Evolutionary conservation across 2,113 vertebrate species (phyloP), one percentile per base, ranked within the genome.

Genomic region (Odontesthes bonariensis): DNA sequence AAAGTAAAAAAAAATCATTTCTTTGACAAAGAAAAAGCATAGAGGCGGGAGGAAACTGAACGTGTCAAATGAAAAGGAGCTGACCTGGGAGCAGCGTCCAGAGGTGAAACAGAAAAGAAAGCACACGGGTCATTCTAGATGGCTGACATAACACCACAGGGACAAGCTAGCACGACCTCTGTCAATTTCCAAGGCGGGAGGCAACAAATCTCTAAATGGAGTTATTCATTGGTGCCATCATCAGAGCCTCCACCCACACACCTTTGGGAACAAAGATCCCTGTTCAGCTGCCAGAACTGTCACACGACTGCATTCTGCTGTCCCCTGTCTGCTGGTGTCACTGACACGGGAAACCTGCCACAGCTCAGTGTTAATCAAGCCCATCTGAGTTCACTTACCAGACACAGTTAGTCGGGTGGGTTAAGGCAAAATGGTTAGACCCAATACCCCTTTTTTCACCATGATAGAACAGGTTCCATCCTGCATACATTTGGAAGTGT

Each of bases 171-270:
- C 35, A 33, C 13, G 63, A 81, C 47, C 73, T 60, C 73, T 52
- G 67, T 75, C 75, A 69, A 40, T 11, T 23, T 22, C 62, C 54
- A 47, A 57, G 64, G 32, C 31, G 12, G 23, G 57, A 58, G 62
- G 52, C 70, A 75, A 59, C 61, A 51, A 68, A 75, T 69, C 62
- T 59, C 53, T 86, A 82, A 89, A 91, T 81, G 66, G 83, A 67
- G 61, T 52, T 57, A 86, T 89, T 92, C 81, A 91, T 63, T 19
- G 44, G 64, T 59, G 63, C 69, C 42, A 69, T 85, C 84, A 84
- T 81, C 78, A 54, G 65, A n/a, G 64, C 75, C 74, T 85, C 81
- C 75, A 49, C 61, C 44, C 79, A 69, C 59, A 63, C 75, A 84
- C 61, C 81, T 77, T 47, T 57, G 33, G 14, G 55, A 73, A 90